These are phyloP conservation scores for Nothoprocta pentlandii DNA, from an alignment of 2,113 vertebrate genomes.

Conservation along the genomic window DNA sequence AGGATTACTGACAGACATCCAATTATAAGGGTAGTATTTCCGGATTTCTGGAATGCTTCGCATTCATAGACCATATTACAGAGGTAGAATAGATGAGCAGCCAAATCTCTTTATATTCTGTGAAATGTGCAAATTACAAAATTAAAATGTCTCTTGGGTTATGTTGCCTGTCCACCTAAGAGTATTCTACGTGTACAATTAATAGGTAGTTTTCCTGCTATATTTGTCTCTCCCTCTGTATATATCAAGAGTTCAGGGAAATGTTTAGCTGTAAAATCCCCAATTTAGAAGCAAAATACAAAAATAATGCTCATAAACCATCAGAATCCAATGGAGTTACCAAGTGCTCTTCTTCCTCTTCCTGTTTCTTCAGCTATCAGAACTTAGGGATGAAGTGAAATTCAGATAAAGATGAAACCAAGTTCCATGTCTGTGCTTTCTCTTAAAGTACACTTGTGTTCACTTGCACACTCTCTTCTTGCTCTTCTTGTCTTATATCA, in stretches of 20 bases:
- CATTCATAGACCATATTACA: not conserved
- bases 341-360: not conserved
- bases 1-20: constrained; percentile 27
- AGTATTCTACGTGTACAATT: not conserved
- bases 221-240: not conserved
- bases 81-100: not conserved
- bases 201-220: not conserved
- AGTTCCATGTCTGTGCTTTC: not conserved
- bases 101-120: not conserved
- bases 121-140: constrained; percentile 4
- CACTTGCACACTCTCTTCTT: accelerated
- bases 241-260: not conserved
- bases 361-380: not conserved
- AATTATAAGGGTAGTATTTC: not conserved
- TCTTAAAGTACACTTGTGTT: not conserved
- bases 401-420: not conserved
- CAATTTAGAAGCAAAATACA: not conserved
- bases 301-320: not conserved
- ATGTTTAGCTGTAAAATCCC: not conserved
- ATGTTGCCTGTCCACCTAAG: not conserved
- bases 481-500: not conserved
- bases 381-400: not conserved
- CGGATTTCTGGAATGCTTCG: not conserved
- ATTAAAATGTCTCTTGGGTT: not conserved
- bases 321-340: not conserved